Conservation (phyloP, 2,888 invertebrate genomes). For the Diarsia dahlii region DNA sequence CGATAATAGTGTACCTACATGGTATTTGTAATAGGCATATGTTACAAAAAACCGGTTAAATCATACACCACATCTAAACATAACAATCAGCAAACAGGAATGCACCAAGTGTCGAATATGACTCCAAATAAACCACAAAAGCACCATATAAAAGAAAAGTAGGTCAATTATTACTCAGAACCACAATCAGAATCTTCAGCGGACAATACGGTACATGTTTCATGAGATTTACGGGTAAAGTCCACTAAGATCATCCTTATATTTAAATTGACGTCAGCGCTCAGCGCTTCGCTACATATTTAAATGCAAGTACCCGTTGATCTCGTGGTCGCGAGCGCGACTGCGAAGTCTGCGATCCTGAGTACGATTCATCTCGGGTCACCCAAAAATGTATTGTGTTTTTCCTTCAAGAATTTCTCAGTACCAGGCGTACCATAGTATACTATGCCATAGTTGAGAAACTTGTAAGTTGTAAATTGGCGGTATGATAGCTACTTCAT, state of each 20-base stretch:
- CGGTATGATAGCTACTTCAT: not conserved
- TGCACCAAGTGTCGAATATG: not conserved
- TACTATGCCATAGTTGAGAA: no score
- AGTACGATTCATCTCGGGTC: no score
- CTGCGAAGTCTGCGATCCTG: not conserved
- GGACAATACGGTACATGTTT: slow-evolving; percentile 6
- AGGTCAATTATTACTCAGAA: slow-evolving; percentile 44
- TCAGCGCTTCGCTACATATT: slow-evolving; percentile 13
- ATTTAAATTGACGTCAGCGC: slow-evolving; percentile 35
- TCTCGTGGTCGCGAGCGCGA: not conserved
- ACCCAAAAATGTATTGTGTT: no score
- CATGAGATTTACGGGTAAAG: slow-evolving; percentile 30
- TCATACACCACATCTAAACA: slow-evolving; percentile 3
- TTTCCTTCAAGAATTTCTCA: not conserved
- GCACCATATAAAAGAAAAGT: not conserved
- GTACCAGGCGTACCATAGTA: no score
- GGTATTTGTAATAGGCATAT: not conserved
- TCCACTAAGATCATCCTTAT: slow-evolving; percentile 27
- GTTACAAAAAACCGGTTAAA: not conserved
- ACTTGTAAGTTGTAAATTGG: not conserved
- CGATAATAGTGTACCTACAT: not conserved
- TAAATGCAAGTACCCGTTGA: not conserved
- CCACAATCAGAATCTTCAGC: slow-evolving; percentile 30
- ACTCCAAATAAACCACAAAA: slow-evolving; percentile 20
- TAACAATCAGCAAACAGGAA: not conserved